Conservation (phyloP, 2,113 vertebrate genomes). For the Hemiprocne comata region DNA sequence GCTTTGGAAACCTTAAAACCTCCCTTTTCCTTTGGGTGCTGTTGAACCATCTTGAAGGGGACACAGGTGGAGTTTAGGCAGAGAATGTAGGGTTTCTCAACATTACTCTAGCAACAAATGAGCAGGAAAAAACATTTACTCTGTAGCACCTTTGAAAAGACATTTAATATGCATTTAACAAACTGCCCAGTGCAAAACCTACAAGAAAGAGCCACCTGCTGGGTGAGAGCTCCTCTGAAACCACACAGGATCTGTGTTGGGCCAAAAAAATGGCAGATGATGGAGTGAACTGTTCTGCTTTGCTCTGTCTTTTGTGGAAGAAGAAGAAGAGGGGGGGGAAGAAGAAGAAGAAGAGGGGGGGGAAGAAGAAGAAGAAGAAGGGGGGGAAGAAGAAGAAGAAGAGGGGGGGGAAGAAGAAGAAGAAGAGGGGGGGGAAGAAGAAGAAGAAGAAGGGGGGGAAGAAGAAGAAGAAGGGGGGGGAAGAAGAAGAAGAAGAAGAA, state of each 20-base stretch:
- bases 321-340: no score
- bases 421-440: no score
- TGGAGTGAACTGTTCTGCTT: not conserved
- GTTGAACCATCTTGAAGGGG: not conserved
- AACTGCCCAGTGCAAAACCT: not conserved
- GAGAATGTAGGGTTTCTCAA: not conserved
- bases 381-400: no score
- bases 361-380: no score
- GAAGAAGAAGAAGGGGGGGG: no score
- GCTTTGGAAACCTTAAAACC: not conserved
- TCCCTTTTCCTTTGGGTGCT: not conserved
- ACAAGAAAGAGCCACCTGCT: not conserved
- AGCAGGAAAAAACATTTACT: not conserved
- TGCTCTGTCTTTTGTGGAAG: not conserved
- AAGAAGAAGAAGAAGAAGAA: accelerated
- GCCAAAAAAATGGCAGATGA: not conserved
- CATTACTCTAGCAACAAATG: not conserved
- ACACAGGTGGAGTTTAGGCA: not conserved
- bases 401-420: no score
- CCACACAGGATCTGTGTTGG: accelerated
- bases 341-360: no score
- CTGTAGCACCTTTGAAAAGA: not conserved
- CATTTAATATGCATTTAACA: not conserved
- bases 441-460: no score
- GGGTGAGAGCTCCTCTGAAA: not conserved